Conservation (phyloP, 2,113 vertebrate species). For the Sakesphorus luctuosus region DNA sequence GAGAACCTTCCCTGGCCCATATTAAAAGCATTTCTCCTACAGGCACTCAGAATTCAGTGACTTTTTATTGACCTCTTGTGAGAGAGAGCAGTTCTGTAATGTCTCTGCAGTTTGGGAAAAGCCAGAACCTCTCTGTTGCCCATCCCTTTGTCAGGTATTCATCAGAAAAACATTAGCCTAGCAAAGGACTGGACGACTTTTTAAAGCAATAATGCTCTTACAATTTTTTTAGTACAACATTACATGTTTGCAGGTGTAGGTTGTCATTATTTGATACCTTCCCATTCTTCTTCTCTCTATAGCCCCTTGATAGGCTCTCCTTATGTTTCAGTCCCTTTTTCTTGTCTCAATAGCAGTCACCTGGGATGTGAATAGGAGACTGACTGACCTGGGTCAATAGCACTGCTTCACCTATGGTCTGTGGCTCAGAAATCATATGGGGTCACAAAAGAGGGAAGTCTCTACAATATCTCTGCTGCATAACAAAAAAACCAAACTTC, state of each 20-base stretch:
- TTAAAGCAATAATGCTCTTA: neutral
- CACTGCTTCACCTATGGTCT: neutral
- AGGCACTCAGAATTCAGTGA: neutral
- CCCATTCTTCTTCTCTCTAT: constrained; percentile 8
- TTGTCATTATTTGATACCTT: constrained; percentile 19
- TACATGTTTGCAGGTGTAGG: neutral
- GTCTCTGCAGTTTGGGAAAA: neutral
- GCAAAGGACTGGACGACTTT: neutral
- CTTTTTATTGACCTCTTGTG: neutral
- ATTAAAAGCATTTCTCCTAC: neutral
- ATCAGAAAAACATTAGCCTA: neutral
- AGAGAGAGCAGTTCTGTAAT: neutral
- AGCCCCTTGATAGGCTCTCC: neutral
- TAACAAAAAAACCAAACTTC: neutral
- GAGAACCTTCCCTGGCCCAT: neutral
- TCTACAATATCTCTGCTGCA: neutral
- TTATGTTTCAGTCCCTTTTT: constrained; percentile 41
- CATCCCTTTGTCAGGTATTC: neutral
- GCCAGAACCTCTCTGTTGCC: neutral
- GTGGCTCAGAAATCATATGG: neutral
- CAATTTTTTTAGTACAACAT: neutral
- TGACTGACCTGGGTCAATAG: neutral
- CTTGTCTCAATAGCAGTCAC: neutral
- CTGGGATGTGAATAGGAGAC: neutral
- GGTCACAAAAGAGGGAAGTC: neutral